Conservation (phyloP, 1,140 invertebrate genomes). For the Drosophila bocki region DNA sequence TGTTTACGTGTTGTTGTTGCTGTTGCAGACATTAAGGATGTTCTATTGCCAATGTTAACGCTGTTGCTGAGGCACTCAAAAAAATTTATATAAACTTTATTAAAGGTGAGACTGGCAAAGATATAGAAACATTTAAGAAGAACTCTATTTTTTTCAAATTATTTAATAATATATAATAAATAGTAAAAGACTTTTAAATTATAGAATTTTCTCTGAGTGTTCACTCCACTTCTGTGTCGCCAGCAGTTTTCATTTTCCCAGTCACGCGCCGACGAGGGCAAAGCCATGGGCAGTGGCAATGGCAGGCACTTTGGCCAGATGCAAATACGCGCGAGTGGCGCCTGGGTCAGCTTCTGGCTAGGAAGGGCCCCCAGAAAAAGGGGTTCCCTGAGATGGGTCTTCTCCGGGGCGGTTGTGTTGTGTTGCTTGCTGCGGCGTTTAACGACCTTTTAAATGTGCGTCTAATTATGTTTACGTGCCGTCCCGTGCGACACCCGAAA, state of each 20-base stretch:
- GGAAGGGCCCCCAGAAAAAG: slow-evolving; percentile 11
- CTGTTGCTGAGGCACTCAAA: slow-evolving; percentile 7
- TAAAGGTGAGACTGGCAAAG: no score
- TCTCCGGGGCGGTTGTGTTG: slow-evolving; percentile 21
- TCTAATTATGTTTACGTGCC: slow-evolving; percentile 80
- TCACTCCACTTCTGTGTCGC: slow-evolving; percentile 17
- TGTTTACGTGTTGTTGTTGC: slow-evolving; percentile 75
- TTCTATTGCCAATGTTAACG: slow-evolving; percentile 12
- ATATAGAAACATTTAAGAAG: no score
- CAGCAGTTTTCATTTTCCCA: slow-evolving; percentile 43
- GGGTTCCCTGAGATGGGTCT: slow-evolving; percentile 36
- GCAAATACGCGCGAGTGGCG: slow-evolving; percentile 68
- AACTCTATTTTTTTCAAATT: no score
- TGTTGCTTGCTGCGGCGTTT: slow-evolving; percentile 51
- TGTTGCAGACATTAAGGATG: slow-evolving; percentile 25
- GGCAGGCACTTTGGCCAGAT: slow-evolving; percentile 58
- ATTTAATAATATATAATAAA: no score
- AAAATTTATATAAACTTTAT: no score
- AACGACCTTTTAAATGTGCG: slow-evolving; percentile 80
- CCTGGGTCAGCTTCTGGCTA: slow-evolving; percentile 23
- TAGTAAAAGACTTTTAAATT: no score
- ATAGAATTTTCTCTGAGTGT: background rate
- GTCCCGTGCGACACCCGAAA: slow-evolving; percentile 45
- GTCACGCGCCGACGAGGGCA: slow-evolving; percentile 53
- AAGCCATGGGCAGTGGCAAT: slow-evolving; percentile 19